Evolutionary conservation across 2,888 invertebrate species (phyloP).

Genomic region (Rhaphigaster nebulosa): DNA sequence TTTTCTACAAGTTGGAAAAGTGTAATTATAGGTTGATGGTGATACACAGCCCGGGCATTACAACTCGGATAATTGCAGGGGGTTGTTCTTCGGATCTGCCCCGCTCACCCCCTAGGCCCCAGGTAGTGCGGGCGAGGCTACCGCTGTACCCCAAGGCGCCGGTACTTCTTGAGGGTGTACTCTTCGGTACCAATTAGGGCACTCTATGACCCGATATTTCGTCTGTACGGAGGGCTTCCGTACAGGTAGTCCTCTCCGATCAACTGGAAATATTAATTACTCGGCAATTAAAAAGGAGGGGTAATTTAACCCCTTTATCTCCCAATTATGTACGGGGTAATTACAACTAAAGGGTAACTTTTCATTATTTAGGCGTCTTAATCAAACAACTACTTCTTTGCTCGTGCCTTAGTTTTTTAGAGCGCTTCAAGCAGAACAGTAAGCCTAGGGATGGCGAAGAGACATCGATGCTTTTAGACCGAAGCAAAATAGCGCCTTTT

Average conservation of each 20-base stretch:
- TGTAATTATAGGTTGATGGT: constrained; percentile 24
- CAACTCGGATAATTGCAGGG: neutral
- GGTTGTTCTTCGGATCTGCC: neutral
- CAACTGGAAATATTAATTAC: neutral
- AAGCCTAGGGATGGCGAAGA: too few species aligned
- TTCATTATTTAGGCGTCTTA: neutral
- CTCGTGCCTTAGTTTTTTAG: neutral
- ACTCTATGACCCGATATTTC: neutral
- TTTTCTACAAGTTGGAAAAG: constrained; percentile 4
- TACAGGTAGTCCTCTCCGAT: too few species aligned
- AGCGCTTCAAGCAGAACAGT: too few species aligned
- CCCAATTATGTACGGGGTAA: neutral
- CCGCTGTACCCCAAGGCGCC: constrained; percentile 22
- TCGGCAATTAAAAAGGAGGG: constrained; percentile 2
- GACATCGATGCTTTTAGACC: too few species aligned
- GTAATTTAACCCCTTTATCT: neutral
- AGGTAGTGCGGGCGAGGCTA: constrained; percentile 36
- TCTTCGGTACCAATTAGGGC: neutral
- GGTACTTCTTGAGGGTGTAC: neutral
- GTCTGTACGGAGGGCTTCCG: neutral
- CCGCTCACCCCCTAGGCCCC: neutral
- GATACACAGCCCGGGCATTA: neutral
- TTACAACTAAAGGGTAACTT: neutral
- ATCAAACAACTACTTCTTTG: neutral
- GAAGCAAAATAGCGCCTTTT: too few species aligned